These are phyloP conservation scores for Macquaria australasica DNA, from an alignment of 2,113 vertebrate genomes.

Conservation along the genomic window DNA sequence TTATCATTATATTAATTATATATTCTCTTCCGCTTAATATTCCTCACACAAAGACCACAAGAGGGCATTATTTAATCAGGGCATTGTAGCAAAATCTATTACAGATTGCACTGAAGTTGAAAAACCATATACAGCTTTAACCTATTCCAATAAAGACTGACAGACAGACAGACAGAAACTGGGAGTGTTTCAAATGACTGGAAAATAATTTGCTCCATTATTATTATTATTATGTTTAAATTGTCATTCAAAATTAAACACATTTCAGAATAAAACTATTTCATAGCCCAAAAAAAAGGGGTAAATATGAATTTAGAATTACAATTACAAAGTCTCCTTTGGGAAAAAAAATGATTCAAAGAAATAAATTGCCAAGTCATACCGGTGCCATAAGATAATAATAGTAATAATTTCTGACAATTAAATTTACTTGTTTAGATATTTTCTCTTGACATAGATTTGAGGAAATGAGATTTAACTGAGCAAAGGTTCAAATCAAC, in stretches of 20 bases:
- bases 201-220: neutral
- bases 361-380: neutral
- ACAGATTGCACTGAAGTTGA: constrained; percentile 16
- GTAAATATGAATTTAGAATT: neutral
- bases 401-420: neutral
- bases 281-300: neutral
- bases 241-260: neutral
- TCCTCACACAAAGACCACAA: constrained; percentile 55
- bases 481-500: constrained; percentile 46
- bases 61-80: constrained; percentile 67
- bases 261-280: neutral
- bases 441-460: constrained; percentile 2
- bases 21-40: constrained; percentile 29
- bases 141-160: constrained; percentile 11
- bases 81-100: constrained; percentile 9
- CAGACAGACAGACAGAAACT: neutral
- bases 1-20: constrained; percentile 34
- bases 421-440: neutral
- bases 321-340: neutral
- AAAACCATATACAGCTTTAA: neutral
- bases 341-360: neutral
- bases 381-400: neutral
- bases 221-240: neutral
- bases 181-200: neutral
- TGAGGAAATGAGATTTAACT: constrained; percentile 18